Base-by-base conservation (phyloP, 1,140 invertebrate genomes). In the Drosophila ercepeae region DNA sequence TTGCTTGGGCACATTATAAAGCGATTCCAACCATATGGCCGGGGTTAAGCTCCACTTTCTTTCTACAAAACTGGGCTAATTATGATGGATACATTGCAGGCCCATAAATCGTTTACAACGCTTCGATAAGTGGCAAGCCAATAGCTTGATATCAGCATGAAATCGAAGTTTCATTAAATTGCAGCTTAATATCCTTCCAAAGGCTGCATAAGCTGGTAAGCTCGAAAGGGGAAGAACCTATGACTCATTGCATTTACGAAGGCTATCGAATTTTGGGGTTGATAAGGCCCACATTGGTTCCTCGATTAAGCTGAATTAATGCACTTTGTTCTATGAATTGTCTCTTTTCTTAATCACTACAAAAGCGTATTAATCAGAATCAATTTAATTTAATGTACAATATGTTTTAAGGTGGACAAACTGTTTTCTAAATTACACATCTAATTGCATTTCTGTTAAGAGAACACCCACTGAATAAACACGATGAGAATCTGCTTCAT, bases 31-130 rank as follows among this genome's bases (percentile, higher is more conserved):
- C 51, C 68, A 81, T 72, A 75, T 84, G 79, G 18, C 61, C 49
- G 69, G 75, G 79, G 61, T 74, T 70, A 75, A 86, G 82, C 75
- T 86, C 81, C 81, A 84, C 82, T 86, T 84, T 84, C 82, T 76
- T 60, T 45, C 9, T 42, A 50, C 68, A 39, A 53, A 86, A 74
- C 68, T 64, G 67, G 76, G 82, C 58, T 81, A 88, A 84, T 88
- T 84, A 63, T 69, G 72, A 74, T 74, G 58, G 67, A 84, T 84
- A 71, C 63, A 86, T 79, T 84, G 67, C 59, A 84, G 34, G 34
- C 16, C 36, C 57, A 53, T 73, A 49, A 64, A 64, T 63, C 49
- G 57, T 64, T 64, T 48, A 48, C 57, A 64, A 64, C 60, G 58
- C 57, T 63, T 63, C 21, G 55, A 52, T 60, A 65, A 65, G 36